Evolutionary conservation across 2,113 vertebrate species (phyloP).

Genomic region (Petroica traversi): DNA sequence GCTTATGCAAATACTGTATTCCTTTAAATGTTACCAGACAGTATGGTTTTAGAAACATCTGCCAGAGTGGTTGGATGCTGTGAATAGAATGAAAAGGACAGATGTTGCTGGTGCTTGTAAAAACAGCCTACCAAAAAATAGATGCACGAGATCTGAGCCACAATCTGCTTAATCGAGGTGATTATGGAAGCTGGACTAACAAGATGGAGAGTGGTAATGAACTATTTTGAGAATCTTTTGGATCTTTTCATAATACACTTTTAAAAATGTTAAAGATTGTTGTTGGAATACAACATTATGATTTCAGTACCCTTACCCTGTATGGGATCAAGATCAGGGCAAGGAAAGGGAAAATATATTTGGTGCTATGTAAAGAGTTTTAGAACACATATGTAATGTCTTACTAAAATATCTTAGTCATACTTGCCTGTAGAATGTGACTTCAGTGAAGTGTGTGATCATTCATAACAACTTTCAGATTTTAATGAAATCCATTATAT

Average conservation of each 20-base stretch:
- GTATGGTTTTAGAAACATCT: constrained; percentile 77
- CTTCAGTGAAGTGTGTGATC: background rate
- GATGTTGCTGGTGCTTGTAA: constrained; percentile 70
- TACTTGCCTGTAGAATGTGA: background rate
- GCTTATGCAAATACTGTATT: constrained; percentile 75
- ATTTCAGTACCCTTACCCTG: background rate
- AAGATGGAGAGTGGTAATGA: background rate
- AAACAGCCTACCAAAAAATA: constrained; percentile 20
- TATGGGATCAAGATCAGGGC: background rate
- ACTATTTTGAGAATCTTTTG: background rate
- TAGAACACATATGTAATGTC: background rate
- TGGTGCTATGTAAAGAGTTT: background rate
- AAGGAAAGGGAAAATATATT: background rate
- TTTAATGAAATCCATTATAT: background rate
- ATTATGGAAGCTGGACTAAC: background rate
- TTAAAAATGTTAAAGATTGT: background rate
- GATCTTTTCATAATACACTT: background rate
- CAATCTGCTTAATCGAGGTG: background rate
- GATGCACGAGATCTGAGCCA: background rate
- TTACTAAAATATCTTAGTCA: background rate
- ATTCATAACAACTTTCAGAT: background rate
- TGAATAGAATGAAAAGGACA: constrained; percentile 75
- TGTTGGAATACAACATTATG: background rate
- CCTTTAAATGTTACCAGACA: constrained; percentile 77
- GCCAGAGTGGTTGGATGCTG: constrained; percentile 64